These are phyloP conservation scores for Silvanus unidentatus DNA, from an alignment of 2,888 invertebrate species.

Conservation along the genomic window DNA sequence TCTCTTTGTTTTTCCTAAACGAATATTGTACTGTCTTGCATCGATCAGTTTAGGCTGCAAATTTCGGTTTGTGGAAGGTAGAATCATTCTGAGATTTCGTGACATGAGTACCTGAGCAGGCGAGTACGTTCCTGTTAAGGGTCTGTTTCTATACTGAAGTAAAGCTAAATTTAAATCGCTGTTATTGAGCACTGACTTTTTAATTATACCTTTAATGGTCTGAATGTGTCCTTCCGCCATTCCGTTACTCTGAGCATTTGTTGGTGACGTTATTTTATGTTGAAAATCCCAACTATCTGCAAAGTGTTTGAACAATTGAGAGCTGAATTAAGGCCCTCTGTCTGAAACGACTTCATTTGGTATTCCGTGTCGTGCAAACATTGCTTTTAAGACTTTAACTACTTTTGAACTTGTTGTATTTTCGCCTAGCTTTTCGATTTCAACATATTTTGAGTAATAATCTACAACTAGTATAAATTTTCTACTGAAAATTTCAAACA, in stretches of 20 bases:
- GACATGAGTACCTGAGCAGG: constrained; percentile 11
- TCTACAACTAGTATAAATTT: constrained; percentile 14
- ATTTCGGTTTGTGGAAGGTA: neutral
- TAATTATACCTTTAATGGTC: constrained; percentile 13
- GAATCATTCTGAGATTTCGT: constrained; percentile 4
- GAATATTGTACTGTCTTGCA: constrained; percentile 5
- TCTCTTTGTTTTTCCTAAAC: neutral
- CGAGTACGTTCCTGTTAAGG: constrained; percentile 8
- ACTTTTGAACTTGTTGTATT: constrained; percentile 6
- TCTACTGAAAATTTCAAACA: constrained; percentile 5
- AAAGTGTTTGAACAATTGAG: constrained; percentile 16
- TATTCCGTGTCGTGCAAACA: constrained; percentile 17
- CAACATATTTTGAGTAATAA: constrained; percentile 15
- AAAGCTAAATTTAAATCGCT: constrained; percentile 13
- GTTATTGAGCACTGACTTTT: constrained; percentile 11
- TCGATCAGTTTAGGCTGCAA: constrained; percentile 6
- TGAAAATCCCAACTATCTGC: constrained; percentile 19
- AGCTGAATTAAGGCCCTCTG: constrained; percentile 21
- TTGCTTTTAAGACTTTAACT: constrained; percentile 7
- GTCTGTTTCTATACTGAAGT: constrained; percentile 13
- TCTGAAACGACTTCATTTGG: constrained; percentile 18
- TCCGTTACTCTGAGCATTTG: constrained; percentile 15
- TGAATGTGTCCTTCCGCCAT: constrained; percentile 15
- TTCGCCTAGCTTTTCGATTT: constrained; percentile 8
- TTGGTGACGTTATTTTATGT: constrained; percentile 15